Percentiles rank a stretch among this genome's conserved stretches.
Evolutionary conservation across 2,113 vertebrate genomes (phyloP).

Genomic region (Sigmodon hispidus): DNA sequence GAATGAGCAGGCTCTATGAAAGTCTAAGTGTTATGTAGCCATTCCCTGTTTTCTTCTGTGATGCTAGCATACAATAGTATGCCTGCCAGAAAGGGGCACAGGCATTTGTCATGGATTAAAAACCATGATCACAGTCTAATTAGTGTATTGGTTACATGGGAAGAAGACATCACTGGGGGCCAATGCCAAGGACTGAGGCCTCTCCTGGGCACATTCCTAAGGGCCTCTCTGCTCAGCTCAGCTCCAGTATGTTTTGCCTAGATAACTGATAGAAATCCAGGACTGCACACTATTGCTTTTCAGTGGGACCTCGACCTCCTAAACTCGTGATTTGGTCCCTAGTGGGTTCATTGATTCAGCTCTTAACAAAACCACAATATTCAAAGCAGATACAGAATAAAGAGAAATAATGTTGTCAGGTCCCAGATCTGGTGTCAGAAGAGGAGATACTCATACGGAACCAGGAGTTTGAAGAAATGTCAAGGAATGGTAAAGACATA

Average conservation of each 20-base stretch:
- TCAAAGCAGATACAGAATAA: constrained; percentile 6
- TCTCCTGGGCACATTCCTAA: not conserved
- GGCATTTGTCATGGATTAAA: constrained; percentile 9
- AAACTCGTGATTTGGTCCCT: not conserved
- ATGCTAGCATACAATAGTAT: not conserved
- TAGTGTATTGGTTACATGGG: not conserved
- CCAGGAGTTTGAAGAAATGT: not conserved
- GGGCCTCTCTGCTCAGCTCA: not conserved
- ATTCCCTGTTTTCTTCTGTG: constrained; percentile 18
- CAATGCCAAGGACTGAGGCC: not conserved
- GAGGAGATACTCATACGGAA: not conserved
- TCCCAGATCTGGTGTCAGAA: not conserved
- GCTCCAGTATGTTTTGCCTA: not conserved
- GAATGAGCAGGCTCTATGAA: not conserved
- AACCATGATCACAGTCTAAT: not conserved
- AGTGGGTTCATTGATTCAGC: not conserved
- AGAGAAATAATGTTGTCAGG: not conserved
- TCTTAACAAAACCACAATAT: not conserved
- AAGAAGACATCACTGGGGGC: not conserved
- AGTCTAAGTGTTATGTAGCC: not conserved
- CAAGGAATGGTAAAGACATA: not conserved
- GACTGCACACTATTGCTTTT: not conserved
- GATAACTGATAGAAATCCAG: not conserved
- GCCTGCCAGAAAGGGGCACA: not conserved
- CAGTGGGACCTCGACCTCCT: not conserved